Evolutionary conservation across 2,113 vertebrate species (phyloP).

Genomic region (Cinclus mexicanus): DNA sequence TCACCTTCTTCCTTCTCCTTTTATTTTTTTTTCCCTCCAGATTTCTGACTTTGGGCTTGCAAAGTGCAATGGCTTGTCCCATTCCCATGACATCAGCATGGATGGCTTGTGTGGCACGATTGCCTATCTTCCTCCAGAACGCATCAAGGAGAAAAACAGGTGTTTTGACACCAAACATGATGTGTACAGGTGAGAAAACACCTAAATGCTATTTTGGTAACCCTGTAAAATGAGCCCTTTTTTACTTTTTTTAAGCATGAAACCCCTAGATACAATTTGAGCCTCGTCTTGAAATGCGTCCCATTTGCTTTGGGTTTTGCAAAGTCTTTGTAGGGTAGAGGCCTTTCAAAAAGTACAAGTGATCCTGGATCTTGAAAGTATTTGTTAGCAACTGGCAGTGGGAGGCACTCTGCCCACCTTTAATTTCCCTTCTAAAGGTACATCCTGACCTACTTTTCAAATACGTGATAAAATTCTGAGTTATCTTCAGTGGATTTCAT

Average conservation of each 20-base stretch:
- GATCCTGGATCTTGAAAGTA: neutral
- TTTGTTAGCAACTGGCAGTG: neutral
- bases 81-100: conserved; percentile 92
- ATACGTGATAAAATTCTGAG: conserved; percentile 32
- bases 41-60: conserved; percentile 97
- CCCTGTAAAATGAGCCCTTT: neutral
- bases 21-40: conserved; percentile 63
- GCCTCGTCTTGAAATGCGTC: neutral
- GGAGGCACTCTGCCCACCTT: neutral
- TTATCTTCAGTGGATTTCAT: conserved; percentile 25
- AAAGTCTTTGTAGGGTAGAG: neutral
- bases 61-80: conserved; percentile 92
- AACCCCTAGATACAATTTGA: neutral
- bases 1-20: neutral
- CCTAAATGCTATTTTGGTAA: neutral
- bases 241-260: neutral
- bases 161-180: conserved; percentile 96
- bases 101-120: conserved; percentile 96
- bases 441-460: neutral
- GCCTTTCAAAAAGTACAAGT: neutral
- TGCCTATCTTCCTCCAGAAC: conserved; percentile 94
- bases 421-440: neutral
- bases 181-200: conserved; percentile 89
- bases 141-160: conserved; percentile 92
- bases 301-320: neutral